Evolutionary conservation across 1,140 invertebrate genomes (phyloP).

Genomic region (Teleopsis dalmanni): DNA sequence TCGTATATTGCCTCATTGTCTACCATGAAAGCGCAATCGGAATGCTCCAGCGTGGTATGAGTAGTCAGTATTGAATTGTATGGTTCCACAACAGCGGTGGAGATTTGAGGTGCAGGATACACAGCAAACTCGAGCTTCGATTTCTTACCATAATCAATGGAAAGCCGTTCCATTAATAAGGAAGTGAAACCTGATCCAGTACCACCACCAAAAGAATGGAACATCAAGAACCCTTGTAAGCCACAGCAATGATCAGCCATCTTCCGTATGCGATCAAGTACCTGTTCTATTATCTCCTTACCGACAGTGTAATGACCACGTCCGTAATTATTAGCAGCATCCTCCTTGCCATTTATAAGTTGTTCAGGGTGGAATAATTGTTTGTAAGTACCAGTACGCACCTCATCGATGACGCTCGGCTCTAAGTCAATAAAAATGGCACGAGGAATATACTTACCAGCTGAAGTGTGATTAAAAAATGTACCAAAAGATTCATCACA

Average conservation of each 20-base stretch:
- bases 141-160: conserved; percentile 83
- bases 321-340: conserved; percentile 84
- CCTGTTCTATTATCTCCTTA: conserved; percentile 77
- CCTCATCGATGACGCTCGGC: conserved; percentile 82
- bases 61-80: conserved; percentile 80
- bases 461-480: conserved; percentile 81
- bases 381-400: conserved; percentile 73
- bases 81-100: conserved; percentile 84
- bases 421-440: conserved; percentile 83
- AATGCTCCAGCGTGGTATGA: conserved; percentile 77
- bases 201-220: conserved; percentile 83
- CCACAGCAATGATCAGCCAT: conserved; percentile 81
- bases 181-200: conserved; percentile 85
- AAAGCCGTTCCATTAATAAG: conserved; percentile 80
- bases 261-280: conserved; percentile 70
- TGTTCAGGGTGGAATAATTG: conserved; percentile 82
- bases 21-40: conserved; percentile 82
- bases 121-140: conserved; percentile 84
- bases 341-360: conserved; percentile 79
- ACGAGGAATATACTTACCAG: conserved; percentile 78
- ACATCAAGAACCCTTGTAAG: conserved; percentile 80
- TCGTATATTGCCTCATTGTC: conserved; percentile 86
- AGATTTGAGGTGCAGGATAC: conserved; percentile 76
- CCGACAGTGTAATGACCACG: conserved; percentile 88
- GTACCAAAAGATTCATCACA: conserved; percentile 75